Evolutionary conservation across 2,113 vertebrate genomes (phyloP).

Genomic region (Sula dactylatra): DNA sequence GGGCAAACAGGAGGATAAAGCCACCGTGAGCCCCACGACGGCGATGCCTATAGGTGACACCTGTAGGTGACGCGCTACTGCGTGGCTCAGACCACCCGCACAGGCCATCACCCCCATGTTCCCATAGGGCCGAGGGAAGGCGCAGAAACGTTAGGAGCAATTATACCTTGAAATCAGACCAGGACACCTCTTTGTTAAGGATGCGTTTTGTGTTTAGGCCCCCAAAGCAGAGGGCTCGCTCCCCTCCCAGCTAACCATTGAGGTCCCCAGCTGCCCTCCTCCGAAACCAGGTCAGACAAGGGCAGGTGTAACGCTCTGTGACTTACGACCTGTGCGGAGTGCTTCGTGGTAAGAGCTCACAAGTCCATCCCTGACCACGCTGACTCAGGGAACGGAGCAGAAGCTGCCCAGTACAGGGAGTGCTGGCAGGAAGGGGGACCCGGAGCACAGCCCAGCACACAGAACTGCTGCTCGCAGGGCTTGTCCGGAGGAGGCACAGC

Average conservation of each 20-base stretch:
- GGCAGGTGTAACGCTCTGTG: not conserved
- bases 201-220: not conserved
- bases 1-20: constrained; percentile 24
- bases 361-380: not conserved
- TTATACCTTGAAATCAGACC: rapidly evolving
- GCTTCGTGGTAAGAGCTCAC: not conserved
- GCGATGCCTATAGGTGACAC: not conserved
- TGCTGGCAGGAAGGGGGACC: not conserved
- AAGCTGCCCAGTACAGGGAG: not conserved
- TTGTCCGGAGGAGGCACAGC: not conserved
- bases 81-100: rapidly evolving
- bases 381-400: rapidly evolving
- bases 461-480: not conserved
- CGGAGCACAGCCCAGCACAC: not conserved
- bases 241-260: not conserved
- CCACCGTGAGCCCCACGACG: rapidly evolving
- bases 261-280: not conserved
- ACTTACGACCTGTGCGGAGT: rapidly evolving
- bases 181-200: not conserved
- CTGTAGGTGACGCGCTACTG: not conserved
- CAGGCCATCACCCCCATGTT: rapidly evolving
- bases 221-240: not conserved
- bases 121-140: rapidly evolving
- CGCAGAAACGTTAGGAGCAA: rapidly evolving
- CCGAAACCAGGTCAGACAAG: not conserved